Base-by-base conservation (phyloP, 1,140 invertebrate genomes). In the Drosophila pseudoobscura region DNA sequence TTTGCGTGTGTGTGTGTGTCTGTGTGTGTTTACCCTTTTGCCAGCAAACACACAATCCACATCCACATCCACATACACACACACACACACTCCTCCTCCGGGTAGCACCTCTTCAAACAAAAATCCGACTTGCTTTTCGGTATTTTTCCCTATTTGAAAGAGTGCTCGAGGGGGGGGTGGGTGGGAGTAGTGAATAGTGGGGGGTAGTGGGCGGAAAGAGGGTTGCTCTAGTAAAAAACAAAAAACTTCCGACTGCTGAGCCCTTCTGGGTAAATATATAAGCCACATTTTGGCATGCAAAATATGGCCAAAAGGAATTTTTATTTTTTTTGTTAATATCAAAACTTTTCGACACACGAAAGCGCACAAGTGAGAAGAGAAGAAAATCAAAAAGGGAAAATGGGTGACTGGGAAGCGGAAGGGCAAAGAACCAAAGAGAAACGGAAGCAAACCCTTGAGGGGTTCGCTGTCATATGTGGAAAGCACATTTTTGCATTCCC, bases 271-370 rank as follows among this genome's bases (percentile, higher is more conserved):
- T 47, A 71, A 66, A 80, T 59, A 78, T 64, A 78, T 78, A 87
- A 87, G 77, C 64, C 64, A 62, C 76, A 77, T 71, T 82, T 80
- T 82, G 61, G 63, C 52, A 87, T 80, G 78, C 74, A 80, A 80
- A 85, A 87, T 87, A 84, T 84, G 77, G 60, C 63, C 49, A 80
- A 53, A 63, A 76, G 47, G 71, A 77, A 61, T 85, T 85, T 73
- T 49, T 57, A 69, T 70, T 65, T 31, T 65, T 31, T 11, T 13
- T 39, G 35, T 39, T 70, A 69, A 69, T 69, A 69, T 50, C 26
- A 69, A 49, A 69, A 69, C 66, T 69, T 69, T 69, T 56, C 24
- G 17, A 56, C 65, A 68, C 43, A 46, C 62, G 39, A 20, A 20
- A 52, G 31, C 24, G 13, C 22, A 45, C 31, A 35, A 15, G 26